These are phyloP conservation scores for Petrocephalus zakoni DNA, from an alignment of 2,113 vertebrate species.

Conservation along the genomic window DNA sequence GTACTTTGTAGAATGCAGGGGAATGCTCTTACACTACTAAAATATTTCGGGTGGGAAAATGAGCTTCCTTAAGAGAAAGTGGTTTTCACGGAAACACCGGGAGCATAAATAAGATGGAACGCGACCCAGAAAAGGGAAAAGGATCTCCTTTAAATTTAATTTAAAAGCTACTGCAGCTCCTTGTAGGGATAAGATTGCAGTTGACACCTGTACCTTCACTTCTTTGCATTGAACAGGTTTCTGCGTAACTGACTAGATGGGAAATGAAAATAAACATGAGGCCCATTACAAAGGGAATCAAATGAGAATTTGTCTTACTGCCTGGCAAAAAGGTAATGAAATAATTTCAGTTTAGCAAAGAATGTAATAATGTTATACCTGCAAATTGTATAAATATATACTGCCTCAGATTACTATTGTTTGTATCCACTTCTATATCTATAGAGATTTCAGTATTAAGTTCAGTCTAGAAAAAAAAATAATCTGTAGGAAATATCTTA, in stretches of 20 bases:
- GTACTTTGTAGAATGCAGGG: not conserved
- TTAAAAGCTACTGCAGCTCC: not conserved
- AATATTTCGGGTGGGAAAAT: not conserved
- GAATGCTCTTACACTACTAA: not conserved
- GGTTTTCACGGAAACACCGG: not conserved
- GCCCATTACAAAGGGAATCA: not conserved
- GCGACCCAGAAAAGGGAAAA: not conserved
- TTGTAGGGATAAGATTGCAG: not conserved
- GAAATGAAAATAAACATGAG: not conserved
- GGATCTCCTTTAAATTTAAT: not conserved
- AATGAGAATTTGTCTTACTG: not conserved
- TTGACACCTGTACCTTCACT: not conserved
- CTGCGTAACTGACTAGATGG: not conserved
- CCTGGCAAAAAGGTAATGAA: not conserved
- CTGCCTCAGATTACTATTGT: not conserved
- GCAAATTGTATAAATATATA: not conserved
- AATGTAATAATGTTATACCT: not conserved
- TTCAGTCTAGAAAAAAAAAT: not conserved
- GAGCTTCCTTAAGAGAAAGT: not conserved
- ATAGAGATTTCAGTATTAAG: not conserved
- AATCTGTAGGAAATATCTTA: not conserved
- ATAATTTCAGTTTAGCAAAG: not conserved
- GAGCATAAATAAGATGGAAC: not conserved
- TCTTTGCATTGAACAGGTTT: not conserved
- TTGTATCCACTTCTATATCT: not conserved